A percentile compares a stretch with the other conserved stretches of the same genome.
These are phyloP conservation scores for Laticauda laticaudata DNA, from an alignment of 2,113 vertebrate species.

Conservation along the genomic window DNA sequence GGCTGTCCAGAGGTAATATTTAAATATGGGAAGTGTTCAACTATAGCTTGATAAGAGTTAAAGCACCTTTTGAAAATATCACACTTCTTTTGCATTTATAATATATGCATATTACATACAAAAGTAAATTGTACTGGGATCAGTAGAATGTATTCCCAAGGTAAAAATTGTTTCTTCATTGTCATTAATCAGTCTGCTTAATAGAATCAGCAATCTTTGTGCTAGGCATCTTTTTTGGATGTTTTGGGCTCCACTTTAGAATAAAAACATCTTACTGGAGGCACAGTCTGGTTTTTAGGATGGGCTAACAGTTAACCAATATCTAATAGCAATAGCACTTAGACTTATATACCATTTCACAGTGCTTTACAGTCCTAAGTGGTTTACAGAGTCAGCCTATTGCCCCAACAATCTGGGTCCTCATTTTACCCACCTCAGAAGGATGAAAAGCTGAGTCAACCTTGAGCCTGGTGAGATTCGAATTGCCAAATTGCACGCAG, in stretches of 20 bases:
- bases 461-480: no score
- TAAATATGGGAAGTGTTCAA: neutral
- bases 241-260: neutral
- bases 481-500: no score
- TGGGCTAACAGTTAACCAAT: neutral
- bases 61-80: neutral
- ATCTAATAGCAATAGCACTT: neutral
- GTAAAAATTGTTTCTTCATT: neutral
- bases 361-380: no score
- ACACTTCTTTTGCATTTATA: neutral
- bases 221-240: neutral
- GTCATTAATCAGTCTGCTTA: neutral
- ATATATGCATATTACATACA: neutral
- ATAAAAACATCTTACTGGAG: neutral
- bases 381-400: no score
- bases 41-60: neutral
- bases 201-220: neutral
- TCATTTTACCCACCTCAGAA: no score
- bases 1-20: constrained; percentile 81
- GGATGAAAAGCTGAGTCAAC: no score
- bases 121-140: neutral
- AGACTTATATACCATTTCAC: no score
- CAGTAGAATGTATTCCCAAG: neutral
- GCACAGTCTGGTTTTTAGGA: neutral
- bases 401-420: no score